phyloP scores from a whole-genome alignment of 2,888 invertebrate species.

The Campoplex capitator region DNA sequence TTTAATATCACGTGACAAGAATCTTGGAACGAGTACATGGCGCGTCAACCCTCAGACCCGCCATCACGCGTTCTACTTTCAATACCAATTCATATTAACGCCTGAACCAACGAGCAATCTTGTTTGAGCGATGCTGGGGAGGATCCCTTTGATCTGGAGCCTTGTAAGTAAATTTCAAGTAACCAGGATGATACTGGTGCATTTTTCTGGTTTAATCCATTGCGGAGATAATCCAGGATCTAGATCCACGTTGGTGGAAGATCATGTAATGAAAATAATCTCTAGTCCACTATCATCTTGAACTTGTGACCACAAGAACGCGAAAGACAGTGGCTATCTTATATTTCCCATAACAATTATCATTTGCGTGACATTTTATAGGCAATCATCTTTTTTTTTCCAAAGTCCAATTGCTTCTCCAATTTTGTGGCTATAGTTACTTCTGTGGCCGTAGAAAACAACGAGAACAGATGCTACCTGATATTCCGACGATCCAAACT shows the following conservation, averaged over 20 bases:
- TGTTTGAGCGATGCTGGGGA: conserved; percentile 31
- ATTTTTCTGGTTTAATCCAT: neutral
- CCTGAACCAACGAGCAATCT: conserved; percentile 17
- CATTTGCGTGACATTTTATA: conserved; percentile 16
- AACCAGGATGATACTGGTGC: neutral
- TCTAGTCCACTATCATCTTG: neutral
- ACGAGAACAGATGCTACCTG: conserved; percentile 64
- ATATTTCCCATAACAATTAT: conserved; percentile 12
- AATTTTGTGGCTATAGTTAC: conserved; percentile 26
- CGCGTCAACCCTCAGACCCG: conserved; percentile 40
- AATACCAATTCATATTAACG: conserved; percentile 58
- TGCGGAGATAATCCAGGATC: neutral
- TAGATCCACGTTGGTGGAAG: neutral
- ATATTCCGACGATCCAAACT: conserved; percentile 63
- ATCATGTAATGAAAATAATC: neutral
- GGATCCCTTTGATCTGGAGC: conserved; percentile 52
- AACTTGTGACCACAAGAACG: neutral
- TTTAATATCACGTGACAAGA: conserved; percentile 68
- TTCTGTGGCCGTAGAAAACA: conserved; percentile 21
- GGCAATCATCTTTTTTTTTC: conserved; percentile 27
- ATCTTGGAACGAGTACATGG: conserved; percentile 58
- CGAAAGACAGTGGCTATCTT: neutral
- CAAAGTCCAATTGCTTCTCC: conserved; percentile 17
- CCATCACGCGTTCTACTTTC: conserved; percentile 46
- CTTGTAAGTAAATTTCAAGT: conserved; percentile 7